Base-by-base conservation (phyloP, 2,888 invertebrate genomes). In the Antheraea yamamai region DNA sequence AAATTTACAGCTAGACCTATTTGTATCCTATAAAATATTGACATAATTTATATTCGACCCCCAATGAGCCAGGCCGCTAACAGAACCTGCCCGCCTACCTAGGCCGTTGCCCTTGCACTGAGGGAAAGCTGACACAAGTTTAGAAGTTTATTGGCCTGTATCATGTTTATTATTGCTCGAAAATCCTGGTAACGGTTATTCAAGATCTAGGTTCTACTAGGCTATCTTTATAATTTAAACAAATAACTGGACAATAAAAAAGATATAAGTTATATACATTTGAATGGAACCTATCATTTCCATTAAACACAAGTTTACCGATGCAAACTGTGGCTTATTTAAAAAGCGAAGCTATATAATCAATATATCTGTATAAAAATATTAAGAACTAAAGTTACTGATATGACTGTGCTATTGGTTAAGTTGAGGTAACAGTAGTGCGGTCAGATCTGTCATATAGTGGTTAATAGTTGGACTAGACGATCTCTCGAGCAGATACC, bases 61-160 rank as follows among this genome's bases (percentile, higher is more conserved):
- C 39, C 39, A 70, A 35, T 26, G 10, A 39, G 68, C 68, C 20
- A 39, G 39, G 70, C 70, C 70, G 39, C 35, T n/a, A 70, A 70
- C 70, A 39, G 7, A 81, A 83, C 85, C 83, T 77, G 86, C 82
- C 87, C 90, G 87, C 91, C 91, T 84, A 89, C 90, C 77, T 77
- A 81, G 90, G 87, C 81, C 88, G 79, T 89, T 89, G 87, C 85
- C 83, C 87, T 81, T 81, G 76, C 77, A 78, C 75, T 77, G 51
- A 76, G 76, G 80, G 77, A 75, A 75, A 75, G 74, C 74, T 75
- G 51, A 64, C 18, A 66, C 66, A 74, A 66, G 66, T 71, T 20
- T 75, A 70, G 35, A 70, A 39, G 70, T 39, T 70, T 70, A 70
- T 70, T 70, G 70, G 39, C 70, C 23, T 70, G 70, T 70, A 35